Percentiles rank a stretch among this genome's conserved stretches.
Conservation (phyloP, 64 coral and sea anemone species). For the Pocillopora damicornis region DNA sequence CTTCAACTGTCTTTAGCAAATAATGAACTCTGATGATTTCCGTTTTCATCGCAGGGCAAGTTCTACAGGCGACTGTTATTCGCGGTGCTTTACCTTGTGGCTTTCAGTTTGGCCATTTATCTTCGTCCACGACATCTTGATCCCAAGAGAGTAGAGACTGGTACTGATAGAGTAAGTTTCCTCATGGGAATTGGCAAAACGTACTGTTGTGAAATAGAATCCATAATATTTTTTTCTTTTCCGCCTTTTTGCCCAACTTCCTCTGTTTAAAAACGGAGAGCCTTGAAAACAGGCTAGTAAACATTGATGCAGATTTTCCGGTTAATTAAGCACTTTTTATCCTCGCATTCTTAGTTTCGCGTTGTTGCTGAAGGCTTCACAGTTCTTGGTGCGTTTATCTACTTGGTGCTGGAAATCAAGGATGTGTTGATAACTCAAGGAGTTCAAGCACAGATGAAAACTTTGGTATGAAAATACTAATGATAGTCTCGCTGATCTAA, state of each 20-base stretch:
- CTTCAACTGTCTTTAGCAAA: not conserved
- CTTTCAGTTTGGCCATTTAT: slow-evolving; percentile 80
- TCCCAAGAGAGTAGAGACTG: slow-evolving; percentile 41
- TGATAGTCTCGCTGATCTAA: too few relatives aligned
- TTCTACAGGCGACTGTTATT: slow-evolving; percentile 75
- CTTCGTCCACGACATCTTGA: slow-evolving; percentile 71
- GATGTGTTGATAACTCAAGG: slow-evolving; percentile 73
- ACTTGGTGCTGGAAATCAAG: slow-evolving; percentile 74
- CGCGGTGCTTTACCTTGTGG: slow-evolving; percentile 58
- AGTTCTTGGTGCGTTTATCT: slow-evolving; percentile 63
- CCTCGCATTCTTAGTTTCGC: slow-evolving; percentile 53
- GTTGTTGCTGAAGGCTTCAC: slow-evolving; percentile 55
- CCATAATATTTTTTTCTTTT: too few relatives aligned
- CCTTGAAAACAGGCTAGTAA: not conserved
- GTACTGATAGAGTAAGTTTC: slow-evolving; percentile 41
- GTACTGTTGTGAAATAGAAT: too few relatives aligned
- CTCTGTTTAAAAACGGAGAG: too few relatives aligned
- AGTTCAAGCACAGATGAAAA: slow-evolving; percentile 38
- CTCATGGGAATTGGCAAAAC: not conserved
- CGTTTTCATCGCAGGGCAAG: slow-evolving; percentile 38
- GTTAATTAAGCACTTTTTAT: not conserved
- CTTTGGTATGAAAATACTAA: slow-evolving; percentile 42
- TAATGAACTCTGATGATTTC: not conserved
- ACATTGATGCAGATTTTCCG: too few relatives aligned
- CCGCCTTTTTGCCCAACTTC: too few relatives aligned